A percentile compares a stretch with the other conserved stretches of the same genome.
phyloP scores from a whole-genome alignment of 2,888 invertebrate species.

The Apamea anceps region DNA sequence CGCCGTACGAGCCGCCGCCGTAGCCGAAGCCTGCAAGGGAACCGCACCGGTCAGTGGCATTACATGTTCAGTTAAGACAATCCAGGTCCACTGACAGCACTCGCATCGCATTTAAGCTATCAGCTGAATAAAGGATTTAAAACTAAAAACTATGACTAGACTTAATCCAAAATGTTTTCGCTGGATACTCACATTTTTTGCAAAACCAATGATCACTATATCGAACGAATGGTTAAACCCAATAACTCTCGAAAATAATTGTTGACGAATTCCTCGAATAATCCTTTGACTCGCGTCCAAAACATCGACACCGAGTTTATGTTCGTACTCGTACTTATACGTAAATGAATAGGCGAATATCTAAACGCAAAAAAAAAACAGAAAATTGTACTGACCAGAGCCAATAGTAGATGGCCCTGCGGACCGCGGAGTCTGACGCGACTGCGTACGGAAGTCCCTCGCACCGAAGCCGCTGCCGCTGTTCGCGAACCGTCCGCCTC shows the following conservation, averaged over 20 bases:
- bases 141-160: background rate
- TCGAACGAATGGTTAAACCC: background rate
- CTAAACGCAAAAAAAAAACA: background rate
- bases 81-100: background rate
- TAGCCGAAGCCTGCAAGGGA: slow-evolving; percentile 80
- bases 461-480: slow-evolving; percentile 82
- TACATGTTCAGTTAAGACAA: background rate
- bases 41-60: background rate
- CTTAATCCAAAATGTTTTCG: background rate
- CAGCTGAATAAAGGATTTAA: background rate
- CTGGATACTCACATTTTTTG: background rate
- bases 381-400: slow-evolving; percentile 72
- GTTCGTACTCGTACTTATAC: background rate
- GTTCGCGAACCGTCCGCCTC: slow-evolving; percentile 79
- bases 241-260: background rate
- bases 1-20: slow-evolving; percentile 85
- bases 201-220: background rate
- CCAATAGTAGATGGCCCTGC: slow-evolving; percentile 82
- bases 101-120: background rate
- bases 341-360: background rate
- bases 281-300: background rate
- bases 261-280: background rate
- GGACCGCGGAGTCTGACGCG: slow-evolving; percentile 83
- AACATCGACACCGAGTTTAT: background rate
- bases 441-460: slow-evolving; percentile 87